A percentile compares a stretch with the other conserved stretches of the same genome.
These are phyloP conservation scores for Pyrrhia umbra DNA, from an alignment of 2,888 invertebrate genomes.

Conservation along the genomic window DNA sequence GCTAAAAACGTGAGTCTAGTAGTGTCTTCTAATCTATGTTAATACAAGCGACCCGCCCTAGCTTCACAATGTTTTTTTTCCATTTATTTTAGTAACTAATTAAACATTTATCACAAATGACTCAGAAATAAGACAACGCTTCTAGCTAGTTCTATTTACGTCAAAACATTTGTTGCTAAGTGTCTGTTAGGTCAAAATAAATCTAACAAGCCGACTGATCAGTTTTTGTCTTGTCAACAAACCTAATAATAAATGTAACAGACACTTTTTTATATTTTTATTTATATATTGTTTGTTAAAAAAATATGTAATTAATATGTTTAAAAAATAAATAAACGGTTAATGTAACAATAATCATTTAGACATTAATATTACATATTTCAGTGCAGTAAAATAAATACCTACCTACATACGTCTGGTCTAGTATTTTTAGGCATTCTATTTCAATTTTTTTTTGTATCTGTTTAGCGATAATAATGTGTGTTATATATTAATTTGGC, in stretches of 20 bases:
- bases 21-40: too few relatives aligned
- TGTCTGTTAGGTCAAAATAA: background rate
- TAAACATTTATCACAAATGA: too few relatives aligned
- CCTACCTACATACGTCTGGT: background rate
- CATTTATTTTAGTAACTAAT: too few relatives aligned
- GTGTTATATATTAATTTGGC: background rate
- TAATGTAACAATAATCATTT: background rate
- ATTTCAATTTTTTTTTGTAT: background rate
- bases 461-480: background rate
- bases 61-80: too few relatives aligned
- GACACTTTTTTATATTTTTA: too few relatives aligned
- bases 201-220: background rate
- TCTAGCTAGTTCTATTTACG: background rate
- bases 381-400: background rate
- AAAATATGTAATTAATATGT: too few relatives aligned
- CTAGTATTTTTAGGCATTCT: too few relatives aligned
- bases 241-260: background rate
- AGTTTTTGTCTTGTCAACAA: background rate
- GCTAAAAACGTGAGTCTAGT: constrained; percentile 95
- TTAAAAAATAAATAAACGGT: too few relatives aligned
- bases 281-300: too few relatives aligned
- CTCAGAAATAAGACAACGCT: too few relatives aligned
- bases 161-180: background rate
- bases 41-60: too few relatives aligned
- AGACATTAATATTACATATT: background rate